Evolutionary conservation across 2,888 invertebrate genomes (phyloP), one percentile per base, ranked within the genome.

Genomic region (Hedychridium roseum): DNA sequence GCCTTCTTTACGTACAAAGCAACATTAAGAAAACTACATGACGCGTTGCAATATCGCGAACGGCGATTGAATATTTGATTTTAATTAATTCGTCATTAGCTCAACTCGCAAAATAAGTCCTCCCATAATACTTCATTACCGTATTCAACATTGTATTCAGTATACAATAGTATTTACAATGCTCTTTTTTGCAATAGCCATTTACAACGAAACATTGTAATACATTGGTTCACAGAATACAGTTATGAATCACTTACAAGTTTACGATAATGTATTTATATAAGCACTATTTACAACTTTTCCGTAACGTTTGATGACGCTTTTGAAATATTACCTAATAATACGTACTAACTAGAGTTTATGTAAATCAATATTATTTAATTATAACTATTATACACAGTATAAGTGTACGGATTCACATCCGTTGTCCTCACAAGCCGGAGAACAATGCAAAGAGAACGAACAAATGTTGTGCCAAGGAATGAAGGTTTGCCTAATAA

Each of bases 341-440:
- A 57, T 56, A 52, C 47, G 40, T 45, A 43, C 54, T 64, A 64
- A 42, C 64, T 63, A 63, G 40, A 60, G 56, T 60, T 65, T 54
- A 60, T 37, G 60, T 65, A 64, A 46, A 49, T 50, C 21, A 50
- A 61, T 47, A 27, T 49, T 43, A 48, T 51, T 63, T 50, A 53
- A 35, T 58, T 30, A 48, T 56, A 59, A 50, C 54, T 65, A 66
- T 66, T 64, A 66, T 66, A 66, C 64, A 66, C 66, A 64, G 54
- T 66, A 59, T 62, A 61, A 61, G 61, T 59, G 53, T 54, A 59
- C 50, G 57, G 50, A 64, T 66, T 28, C 37, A 48, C 48, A 48
- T 57, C 54, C 46, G 50, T 59, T 54, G 50, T 50, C 64, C 49
- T 50, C 36, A 30, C 37, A 23, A 20, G 43, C 41, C 36, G 42